Evolutionary conservation across 1,140 invertebrate species (phyloP), one percentile per base, ranked within the genome.

Genomic region (Pachypeltis micranthus): DNA sequence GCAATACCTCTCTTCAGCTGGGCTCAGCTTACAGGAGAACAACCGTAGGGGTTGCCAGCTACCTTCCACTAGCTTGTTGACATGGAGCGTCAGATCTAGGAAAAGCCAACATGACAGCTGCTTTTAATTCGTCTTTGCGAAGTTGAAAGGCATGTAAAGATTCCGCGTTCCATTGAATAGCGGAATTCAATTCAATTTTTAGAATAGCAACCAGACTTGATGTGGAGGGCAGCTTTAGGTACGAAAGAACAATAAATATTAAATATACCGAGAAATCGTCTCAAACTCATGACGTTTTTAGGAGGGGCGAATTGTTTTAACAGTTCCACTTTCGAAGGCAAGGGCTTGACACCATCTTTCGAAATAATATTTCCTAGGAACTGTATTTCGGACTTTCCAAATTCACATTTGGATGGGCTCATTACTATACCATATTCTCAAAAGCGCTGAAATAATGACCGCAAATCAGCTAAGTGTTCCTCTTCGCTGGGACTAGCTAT

Each of bases 21-120:
- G 26, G 2, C 44, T 69, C 0, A 78, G 60, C 62, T 74, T 76
- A 55, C 68, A 71, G 10, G 74, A 75, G 54, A 75, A 76, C 63
- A 77, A 78, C 10, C 62, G 71, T 1, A 77, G 61, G 3, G 75
- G 75, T 44, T 68, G 29, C 68, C 69, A 70, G 1, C n/a, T n/a
- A n/a, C n/a, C n/a, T n/a, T n/a, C n/a, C n/a, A n/a, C n/a, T n/a
- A n/a, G n/a, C n/a, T n/a, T n/a, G n/a, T n/a, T n/a, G n/a, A n/a
- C n/a, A n/a, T n/a, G n/a, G n/a, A n/a, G n/a, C n/a, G n/a, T n/a
- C n/a, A n/a, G n/a, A n/a, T n/a, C n/a, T n/a, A n/a, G n/a, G n/a
- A n/a, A n/a, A n/a, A n/a, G n/a, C n/a, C n/a, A n/a, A n/a, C n/a
- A n/a, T n/a, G n/a, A n/a, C n/a, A n/a, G n/a, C n/a, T n/a, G n/a